Conservation (phyloP, 2,888 invertebrate species). For the Scelioninae gen. 2 region DNA sequence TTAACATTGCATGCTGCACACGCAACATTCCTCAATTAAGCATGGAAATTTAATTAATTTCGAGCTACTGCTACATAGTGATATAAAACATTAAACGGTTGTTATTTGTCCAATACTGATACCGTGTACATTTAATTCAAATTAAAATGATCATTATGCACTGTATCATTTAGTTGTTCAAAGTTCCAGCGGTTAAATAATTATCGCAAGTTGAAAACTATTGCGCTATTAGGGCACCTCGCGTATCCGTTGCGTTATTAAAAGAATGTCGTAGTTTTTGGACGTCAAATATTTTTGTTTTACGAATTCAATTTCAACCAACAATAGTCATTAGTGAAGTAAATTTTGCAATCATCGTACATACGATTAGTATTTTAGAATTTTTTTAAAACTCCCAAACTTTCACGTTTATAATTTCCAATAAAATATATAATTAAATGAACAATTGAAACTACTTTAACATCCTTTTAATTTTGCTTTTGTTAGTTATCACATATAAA, state of each 20-base stretch:
- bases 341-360: no score
- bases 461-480: not conserved
- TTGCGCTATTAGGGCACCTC: constrained; percentile 1
- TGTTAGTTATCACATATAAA: constrained; percentile 36
- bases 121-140: not conserved
- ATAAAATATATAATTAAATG: no score
- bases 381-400: no score
- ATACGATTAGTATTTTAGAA: no score
- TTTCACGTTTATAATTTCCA: no score
- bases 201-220: not conserved
- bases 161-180: not conserved
- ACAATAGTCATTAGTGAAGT: no score
- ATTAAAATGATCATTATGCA: not conserved
- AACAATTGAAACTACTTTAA: not conserved
- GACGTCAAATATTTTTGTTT: not conserved
- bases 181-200: not conserved
- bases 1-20: no score
- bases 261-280: not conserved
- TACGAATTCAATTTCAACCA: no score
- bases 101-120: constrained; percentile 2
- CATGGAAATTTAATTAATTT: constrained; percentile 13
- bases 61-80: not conserved
- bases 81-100: not conserved
- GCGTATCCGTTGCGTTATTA: not conserved
- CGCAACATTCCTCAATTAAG: not conserved